phyloP scores from a whole-genome alignment of 2,113 vertebrate genomes.

The Tyto alba region DNA sequence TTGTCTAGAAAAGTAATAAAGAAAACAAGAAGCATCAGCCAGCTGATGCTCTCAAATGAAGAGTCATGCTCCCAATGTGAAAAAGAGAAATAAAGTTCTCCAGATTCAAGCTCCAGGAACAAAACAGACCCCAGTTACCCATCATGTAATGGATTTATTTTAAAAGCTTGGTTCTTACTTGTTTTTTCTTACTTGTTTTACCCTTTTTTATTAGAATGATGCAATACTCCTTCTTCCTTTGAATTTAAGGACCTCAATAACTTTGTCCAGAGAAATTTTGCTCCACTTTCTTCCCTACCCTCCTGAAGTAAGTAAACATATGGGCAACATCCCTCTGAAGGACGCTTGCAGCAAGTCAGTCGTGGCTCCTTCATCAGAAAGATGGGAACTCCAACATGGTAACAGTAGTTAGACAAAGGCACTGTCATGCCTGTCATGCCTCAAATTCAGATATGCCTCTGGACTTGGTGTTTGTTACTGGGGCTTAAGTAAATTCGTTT shows the following conservation, averaged over 20 bases:
- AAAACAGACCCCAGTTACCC: neutral
- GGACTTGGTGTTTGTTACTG: no score
- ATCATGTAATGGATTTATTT: neutral
- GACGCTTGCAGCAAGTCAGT: neutral
- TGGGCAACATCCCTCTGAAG: neutral
- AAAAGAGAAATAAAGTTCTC: neutral
- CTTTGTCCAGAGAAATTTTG: neutral
- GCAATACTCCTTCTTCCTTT: neutral
- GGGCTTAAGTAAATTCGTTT: neutral
- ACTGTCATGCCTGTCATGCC: neutral
- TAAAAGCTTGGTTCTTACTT: neutral
- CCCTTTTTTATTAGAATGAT: neutral
- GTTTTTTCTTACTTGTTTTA: neutral
- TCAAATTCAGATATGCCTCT: neutral
- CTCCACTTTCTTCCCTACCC: neutral
- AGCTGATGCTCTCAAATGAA: neutral
- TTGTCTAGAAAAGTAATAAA: neutral
- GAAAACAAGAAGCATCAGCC: neutral
- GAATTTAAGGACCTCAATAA: neutral
- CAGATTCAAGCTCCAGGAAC: neutral
- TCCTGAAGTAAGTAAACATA: neutral
- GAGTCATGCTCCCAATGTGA: neutral
- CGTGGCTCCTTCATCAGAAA: neutral
- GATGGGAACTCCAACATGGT: rapidly evolving
- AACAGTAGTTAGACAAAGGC: neutral